Percentiles rank a stretch among this genome's conserved stretches.
phyloP scores from a whole-genome alignment of 2,113 vertebrate species.

The Hystrix brachyura region DNA sequence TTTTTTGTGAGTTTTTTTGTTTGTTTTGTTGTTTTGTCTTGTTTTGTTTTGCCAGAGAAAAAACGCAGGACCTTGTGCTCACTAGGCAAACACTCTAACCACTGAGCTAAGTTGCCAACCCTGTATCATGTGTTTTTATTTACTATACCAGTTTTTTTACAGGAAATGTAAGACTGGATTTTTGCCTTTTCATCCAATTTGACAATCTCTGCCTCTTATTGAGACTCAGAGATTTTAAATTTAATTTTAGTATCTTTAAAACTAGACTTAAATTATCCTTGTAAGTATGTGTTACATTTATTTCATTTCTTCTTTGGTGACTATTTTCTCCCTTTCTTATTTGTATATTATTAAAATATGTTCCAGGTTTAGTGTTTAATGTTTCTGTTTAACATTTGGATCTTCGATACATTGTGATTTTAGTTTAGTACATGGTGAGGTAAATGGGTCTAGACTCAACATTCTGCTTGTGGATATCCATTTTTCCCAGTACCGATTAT shows the following conservation, averaged over 20 bases:
- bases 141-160: too few relatives aligned
- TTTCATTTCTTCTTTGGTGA: not conserved
- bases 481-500: not conserved
- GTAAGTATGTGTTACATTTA: not conserved
- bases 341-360: not conserved
- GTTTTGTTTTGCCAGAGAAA: too few relatives aligned
- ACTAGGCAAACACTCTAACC: too few relatives aligned
- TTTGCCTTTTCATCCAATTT: not conserved
- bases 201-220: not conserved
- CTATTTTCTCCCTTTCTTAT: not conserved
- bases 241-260: not conserved
- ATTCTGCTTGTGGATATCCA: not conserved
- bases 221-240: not conserved
- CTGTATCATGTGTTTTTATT: too few relatives aligned
- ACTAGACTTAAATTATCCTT: not conserved
- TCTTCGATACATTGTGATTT: not conserved
- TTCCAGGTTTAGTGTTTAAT: not conserved
- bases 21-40: too few relatives aligned
- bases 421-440: not conserved
- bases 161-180: not conserved
- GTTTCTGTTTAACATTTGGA: not conserved
- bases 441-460: not conserved
- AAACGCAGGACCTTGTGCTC: too few relatives aligned
- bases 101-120: too few relatives aligned
- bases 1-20: too few relatives aligned